Evolutionary conservation across 92 coral and sea anemone genomes (phyloP).

Genomic region (Chrysogorgia sp.): DNA sequence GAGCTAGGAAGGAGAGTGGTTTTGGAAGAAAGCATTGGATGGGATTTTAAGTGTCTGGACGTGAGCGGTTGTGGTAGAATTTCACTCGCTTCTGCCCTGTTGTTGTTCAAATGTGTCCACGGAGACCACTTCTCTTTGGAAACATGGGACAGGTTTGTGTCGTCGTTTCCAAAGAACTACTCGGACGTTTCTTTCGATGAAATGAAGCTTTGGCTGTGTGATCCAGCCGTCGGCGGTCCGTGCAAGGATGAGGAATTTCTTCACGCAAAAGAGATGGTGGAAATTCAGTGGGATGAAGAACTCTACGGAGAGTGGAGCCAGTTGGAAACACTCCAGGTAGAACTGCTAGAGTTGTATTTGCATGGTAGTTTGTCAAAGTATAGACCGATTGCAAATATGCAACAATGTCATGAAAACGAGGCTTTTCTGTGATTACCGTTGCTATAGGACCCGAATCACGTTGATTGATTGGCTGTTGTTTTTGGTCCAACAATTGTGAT

Average conservation of each 20-base stretch:
- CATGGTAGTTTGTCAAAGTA: no score
- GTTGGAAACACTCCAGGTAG: constrained; percentile 83
- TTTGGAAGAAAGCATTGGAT: constrained; percentile 85
- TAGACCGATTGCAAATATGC: no score
- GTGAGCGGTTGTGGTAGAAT: constrained; percentile 74
- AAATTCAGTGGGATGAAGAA: constrained; percentile 52
- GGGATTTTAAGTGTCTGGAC: constrained; percentile 94
- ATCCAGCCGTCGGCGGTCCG: constrained; percentile 81
- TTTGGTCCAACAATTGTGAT: no score
- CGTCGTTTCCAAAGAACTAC: constrained; percentile 63
- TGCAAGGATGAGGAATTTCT: constrained; percentile 75
- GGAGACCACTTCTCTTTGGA: constrained; percentile 81
- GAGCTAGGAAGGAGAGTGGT: constrained; percentile 83
- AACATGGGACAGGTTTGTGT: constrained; percentile 80
- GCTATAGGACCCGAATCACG: no score
- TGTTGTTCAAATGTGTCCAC: constrained; percentile 90
- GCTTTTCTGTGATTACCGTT: no score
- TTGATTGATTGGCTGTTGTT: no score
- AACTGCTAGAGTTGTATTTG: background rate
- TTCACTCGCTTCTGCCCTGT: constrained; percentile 79
- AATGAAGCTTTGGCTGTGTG: constrained; percentile 87
- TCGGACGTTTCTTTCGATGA: constrained; percentile 90
- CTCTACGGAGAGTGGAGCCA: constrained; percentile 77
- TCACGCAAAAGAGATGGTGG: constrained; percentile 66
- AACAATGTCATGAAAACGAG: no score